Evolutionary conservation across 1,140 invertebrate species (phyloP), one percentile per base, ranked within the genome.

Genomic region (Dreissena rostriformis): DNA sequence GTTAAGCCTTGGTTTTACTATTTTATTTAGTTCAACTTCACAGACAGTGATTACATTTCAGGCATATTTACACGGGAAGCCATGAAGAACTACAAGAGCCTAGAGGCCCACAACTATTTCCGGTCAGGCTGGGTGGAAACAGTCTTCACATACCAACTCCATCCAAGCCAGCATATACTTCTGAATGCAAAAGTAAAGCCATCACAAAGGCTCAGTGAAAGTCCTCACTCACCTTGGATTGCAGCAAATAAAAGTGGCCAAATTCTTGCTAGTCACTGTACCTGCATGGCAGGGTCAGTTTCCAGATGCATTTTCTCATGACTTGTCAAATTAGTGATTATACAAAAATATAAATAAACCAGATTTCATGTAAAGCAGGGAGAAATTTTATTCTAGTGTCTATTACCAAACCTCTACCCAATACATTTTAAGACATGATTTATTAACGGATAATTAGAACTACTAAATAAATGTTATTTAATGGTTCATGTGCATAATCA

Each of bases 121-220:
- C 10, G 51, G 39, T 81, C 70, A 57, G 84, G 84, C 28, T 85
- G 84, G 84, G 84, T 80, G 6, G 39, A 81, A 63, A 80, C 71
- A 17, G 55, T 85, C 4, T 52, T 57, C n/a, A 5, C 5, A 26
- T 17, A 22, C 19, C n/a, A 74, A 55, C n/a, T n/a, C n/a, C n/a
- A n/a, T n/a, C n/a, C n/a, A n/a, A n/a, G n/a, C n/a, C n/a, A n/a
- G n/a, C n/a, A 19, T 14, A 57, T 19, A 57, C 53, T 19, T 57
- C 53, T 14, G 19, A 57, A 12, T 12, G 53, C 53, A 57, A 19
- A 57, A 14, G 53, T 57, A 19, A 12, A 57, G 19, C 53, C 53
- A 57, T 57, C 53, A 57, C 19, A 57, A 12, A 57, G 53, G 19
- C 12, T 57, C 53, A 57, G 19, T 57, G 53, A 57, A 14, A 19